Evolutionary conservation across 2,888 invertebrate species (phyloP).

Genomic region (Noctua fimbriata): DNA sequence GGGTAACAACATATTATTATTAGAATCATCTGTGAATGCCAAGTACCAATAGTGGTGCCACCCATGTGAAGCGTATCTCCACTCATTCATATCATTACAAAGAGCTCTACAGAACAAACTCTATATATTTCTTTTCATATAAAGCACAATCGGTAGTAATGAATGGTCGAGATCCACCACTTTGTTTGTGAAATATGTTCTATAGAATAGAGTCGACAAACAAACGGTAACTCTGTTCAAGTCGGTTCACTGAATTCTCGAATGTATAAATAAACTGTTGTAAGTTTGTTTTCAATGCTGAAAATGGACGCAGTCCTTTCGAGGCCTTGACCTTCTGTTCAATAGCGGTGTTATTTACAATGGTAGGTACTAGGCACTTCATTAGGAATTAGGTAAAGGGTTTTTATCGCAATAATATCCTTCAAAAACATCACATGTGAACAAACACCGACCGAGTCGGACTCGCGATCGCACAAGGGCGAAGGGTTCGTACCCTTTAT

Average conservation of each 20-base stretch:
- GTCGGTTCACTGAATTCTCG: neutral
- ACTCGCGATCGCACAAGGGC: too few relatives aligned
- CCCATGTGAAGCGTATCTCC: constrained; percentile 27
- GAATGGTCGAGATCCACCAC: constrained; percentile 30
- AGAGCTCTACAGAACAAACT: constrained; percentile 22
- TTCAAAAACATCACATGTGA: neutral
- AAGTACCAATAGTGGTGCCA: neutral
- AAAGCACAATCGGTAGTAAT: constrained; percentile 44
- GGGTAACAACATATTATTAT: neutral
- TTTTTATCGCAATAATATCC: neutral
- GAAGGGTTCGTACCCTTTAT: too few relatives aligned
- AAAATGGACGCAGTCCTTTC: too few relatives aligned
- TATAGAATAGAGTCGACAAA: constrained; percentile 12
- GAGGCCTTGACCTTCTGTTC: neutral
- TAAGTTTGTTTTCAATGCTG: neutral
- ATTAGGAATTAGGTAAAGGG: neutral
- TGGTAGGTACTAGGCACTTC: neutral
- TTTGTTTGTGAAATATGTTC: constrained; percentile 31
- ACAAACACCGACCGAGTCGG: neutral
- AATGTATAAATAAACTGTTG: neutral
- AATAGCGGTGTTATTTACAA: neutral
- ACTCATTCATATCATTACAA: constrained; percentile 15
- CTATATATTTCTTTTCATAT: constrained; percentile 35
- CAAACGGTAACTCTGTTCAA: neutral
- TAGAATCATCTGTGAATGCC: neutral